phyloP scores from a whole-genome alignment of 2,888 invertebrate species.

The Lysandra bellargus region DNA sequence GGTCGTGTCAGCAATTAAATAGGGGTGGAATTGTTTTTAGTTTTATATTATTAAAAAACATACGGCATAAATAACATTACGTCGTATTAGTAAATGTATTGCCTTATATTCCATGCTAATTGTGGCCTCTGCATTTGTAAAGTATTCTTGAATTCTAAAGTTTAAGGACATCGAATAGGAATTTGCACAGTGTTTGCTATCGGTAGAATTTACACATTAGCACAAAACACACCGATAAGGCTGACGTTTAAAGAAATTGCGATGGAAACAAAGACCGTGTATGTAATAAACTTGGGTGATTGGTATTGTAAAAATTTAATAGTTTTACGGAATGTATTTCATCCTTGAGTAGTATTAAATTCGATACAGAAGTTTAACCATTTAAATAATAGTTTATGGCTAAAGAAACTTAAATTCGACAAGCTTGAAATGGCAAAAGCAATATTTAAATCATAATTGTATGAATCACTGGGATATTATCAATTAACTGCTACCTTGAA shows the following conservation, averaged over 20 bases:
- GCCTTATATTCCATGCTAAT: not conserved
- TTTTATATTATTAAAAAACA: not conserved
- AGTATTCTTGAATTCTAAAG: not conserved
- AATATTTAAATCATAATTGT: constrained; percentile 23
- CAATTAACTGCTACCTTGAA: constrained; percentile 5
- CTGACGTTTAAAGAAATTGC: constrained; percentile 11
- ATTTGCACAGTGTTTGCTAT: not conserved
- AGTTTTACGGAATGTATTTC: constrained; percentile 7
- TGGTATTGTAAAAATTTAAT: constrained; percentile 9
- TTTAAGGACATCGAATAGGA: not conserved
- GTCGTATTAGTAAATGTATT: not conserved
- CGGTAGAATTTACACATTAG: not conserved
- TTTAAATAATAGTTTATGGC: not conserved
- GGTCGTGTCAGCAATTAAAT: not conserved
- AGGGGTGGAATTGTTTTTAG: not conserved
- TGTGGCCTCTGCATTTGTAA: not conserved
- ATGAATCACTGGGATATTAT: constrained; percentile 34
- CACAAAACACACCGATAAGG: constrained; percentile 5
- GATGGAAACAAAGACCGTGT: constrained; percentile 21
- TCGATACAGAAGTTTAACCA: not conserved
- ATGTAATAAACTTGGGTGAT: not conserved
- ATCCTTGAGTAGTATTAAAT: not conserved
- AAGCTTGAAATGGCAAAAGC: not conserved
- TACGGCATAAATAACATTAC: not conserved
- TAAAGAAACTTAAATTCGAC: not conserved